Percentiles rank a stretch among this genome's conserved stretches.
Conservation (phyloP, 2,797 vertebrate species). For the Neomorphus geoffroyi region DNA sequence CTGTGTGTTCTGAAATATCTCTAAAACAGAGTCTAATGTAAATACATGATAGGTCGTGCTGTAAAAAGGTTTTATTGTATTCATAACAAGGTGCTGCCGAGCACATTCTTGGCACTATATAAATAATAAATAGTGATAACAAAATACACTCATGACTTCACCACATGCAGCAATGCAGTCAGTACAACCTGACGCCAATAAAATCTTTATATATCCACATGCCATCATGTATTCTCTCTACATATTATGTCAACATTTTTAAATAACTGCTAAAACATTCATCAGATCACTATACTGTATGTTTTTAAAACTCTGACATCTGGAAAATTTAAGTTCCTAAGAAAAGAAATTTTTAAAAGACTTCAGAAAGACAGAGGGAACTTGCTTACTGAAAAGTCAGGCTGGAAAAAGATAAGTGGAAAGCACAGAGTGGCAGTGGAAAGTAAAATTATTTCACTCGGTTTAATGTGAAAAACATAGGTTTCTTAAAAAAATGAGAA, state of each 20-base stretch:
- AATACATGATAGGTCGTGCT: background rate
- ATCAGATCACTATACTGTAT: background rate
- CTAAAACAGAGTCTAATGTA: background rate
- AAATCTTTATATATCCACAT: background rate
- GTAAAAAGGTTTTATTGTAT: constrained; percentile 14
- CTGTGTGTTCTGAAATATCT: background rate
- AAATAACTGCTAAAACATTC: background rate
- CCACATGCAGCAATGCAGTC: background rate
- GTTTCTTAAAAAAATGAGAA: background rate
- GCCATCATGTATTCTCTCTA: background rate
- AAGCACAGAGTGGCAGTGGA: background rate
- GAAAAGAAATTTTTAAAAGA: background rate
- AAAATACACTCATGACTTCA: background rate
- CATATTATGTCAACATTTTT: background rate
- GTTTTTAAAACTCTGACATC: background rate
- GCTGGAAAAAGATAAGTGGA: background rate
- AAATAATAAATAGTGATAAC: constrained; percentile 24
- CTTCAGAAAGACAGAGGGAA: background rate
- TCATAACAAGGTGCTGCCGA: background rate
- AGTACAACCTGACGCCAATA: background rate
- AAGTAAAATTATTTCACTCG: background rate
- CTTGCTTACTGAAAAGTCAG: background rate
- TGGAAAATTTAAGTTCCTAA: constrained; percentile 1
- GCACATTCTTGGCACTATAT: background rate
- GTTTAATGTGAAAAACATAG: constrained; percentile 17